A percentile compares a stretch with the other conserved stretches of the same genome.
These are phyloP conservation scores for Calcarius lapponicus DNA, from an alignment of 2,797 vertebrate genomes.

Conservation along the genomic window DNA sequence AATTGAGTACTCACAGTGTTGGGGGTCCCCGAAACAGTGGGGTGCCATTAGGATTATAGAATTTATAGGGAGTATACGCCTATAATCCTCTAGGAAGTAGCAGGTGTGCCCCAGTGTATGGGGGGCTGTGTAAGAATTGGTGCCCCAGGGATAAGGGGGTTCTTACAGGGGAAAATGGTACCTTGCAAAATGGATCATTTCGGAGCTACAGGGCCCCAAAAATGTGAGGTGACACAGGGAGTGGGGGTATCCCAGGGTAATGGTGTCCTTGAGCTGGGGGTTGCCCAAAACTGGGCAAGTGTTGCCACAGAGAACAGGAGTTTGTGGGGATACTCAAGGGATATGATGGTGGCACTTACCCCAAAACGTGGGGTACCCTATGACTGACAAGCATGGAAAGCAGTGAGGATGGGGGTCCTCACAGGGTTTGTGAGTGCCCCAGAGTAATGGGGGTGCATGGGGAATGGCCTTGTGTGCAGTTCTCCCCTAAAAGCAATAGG, in stretches of 20 bases:
- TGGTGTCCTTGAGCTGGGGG: neutral
- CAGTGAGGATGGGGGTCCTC: neutral
- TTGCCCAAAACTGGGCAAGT: neutral
- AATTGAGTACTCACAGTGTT: rapidly evolving
- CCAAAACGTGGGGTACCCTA: neutral
- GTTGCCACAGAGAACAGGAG: neutral
- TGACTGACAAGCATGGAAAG: neutral
- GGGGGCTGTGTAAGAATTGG: neutral
- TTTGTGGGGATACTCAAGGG: neutral
- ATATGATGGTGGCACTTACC: neutral
- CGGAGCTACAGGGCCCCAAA: neutral
- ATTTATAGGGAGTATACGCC: too few relatives aligned
- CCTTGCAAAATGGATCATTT: neutral
- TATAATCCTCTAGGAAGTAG: neutral
- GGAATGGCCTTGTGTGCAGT: too few relatives aligned
- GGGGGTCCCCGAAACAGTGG: neutral
- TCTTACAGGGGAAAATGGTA: neutral
- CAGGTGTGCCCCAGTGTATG: too few relatives aligned
- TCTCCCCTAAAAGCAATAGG: neutral
- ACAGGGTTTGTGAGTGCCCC: neutral
- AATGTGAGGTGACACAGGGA: neutral
- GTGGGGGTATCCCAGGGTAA: neutral
- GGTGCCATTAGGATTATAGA: neutral
- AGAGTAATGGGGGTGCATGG: neutral
- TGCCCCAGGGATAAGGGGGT: neutral